These are phyloP conservation scores for Neoniphon sammara DNA, from an alignment of 2,797 vertebrate genomes.

Conservation along the genomic window DNA sequence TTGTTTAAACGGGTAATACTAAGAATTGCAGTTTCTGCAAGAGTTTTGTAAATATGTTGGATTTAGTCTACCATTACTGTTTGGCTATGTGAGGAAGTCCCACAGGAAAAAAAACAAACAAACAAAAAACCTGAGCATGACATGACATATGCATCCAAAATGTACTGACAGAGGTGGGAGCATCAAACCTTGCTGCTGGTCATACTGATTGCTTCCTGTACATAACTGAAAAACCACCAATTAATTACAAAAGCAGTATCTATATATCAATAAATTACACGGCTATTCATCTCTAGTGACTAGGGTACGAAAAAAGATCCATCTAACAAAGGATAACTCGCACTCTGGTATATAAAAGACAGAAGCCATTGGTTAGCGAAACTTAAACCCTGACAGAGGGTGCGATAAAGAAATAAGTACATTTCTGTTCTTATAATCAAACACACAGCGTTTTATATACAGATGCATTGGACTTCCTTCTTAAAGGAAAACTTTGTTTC, in stretches of 20 bases:
- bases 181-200: constrained; percentile 27
- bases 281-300: constrained; percentile 56
- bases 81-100: constrained; percentile 19
- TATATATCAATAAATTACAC: constrained; percentile 73
- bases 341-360: constrained; percentile 70
- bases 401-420: constrained; percentile 73
- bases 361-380: constrained; percentile 58
- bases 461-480: constrained; percentile 79
- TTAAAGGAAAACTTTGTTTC: constrained; percentile 79
- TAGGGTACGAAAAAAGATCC: constrained; percentile 62
- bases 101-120: constrained; percentile 12
- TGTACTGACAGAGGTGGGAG: constrained; percentile 8
- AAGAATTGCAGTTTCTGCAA: constrained; percentile 8
- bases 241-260: constrained; percentile 61
- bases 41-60: not conserved
- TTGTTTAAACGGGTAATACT: not conserved
- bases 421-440: constrained; percentile 78
- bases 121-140: not conserved
- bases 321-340: constrained; percentile 64
- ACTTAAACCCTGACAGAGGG: constrained; percentile 73
- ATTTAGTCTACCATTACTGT: constrained; percentile 5
- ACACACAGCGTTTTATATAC: constrained; percentile 84
- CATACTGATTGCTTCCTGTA: constrained; percentile 47
- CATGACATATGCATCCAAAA: constrained; percentile 23
- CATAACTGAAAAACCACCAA: constrained; percentile 53